These are phyloP conservation scores for Ginglymostoma cirratum DNA, from an alignment of 2,113 vertebrate genomes.

Conservation along the genomic window DNA sequence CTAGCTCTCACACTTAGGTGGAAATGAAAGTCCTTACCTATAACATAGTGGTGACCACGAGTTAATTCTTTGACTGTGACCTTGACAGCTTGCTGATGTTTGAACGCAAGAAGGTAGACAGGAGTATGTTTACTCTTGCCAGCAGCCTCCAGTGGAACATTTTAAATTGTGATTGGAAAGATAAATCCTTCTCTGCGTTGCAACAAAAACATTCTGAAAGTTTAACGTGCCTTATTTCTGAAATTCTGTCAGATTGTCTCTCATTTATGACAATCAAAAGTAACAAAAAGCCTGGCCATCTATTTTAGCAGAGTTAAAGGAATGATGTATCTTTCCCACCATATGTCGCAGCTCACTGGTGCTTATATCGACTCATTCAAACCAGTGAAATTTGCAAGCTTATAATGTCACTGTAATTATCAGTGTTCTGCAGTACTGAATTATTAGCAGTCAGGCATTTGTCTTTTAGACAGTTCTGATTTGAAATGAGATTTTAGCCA, in stretches of 20 bases:
- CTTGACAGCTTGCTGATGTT: too few species aligned
- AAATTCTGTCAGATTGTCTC: not conserved
- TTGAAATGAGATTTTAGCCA: conserved; percentile 30
- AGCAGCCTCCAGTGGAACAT: not conserved
- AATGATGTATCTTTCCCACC: not conserved
- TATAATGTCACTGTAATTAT: conserved; percentile 25
- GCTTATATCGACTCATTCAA: not conserved
- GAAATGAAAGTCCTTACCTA: too few species aligned
- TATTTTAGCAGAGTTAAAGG: not conserved
- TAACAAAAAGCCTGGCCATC: not conserved
- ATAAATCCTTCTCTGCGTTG: not conserved
- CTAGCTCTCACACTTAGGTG: too few species aligned
- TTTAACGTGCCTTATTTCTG: not conserved
- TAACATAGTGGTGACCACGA: too few species aligned
- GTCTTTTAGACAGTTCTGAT: conserved; percentile 24
- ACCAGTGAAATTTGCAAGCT: conserved; percentile 4
- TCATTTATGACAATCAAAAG: not conserved
- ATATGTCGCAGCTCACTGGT: too few species aligned
- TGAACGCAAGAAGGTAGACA: too few species aligned
- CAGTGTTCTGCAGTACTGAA: conserved; percentile 9
- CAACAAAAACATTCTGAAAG: not conserved
- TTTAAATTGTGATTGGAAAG: not conserved
- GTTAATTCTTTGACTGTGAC: too few species aligned
- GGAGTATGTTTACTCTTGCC: not conserved
- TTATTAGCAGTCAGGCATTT: conserved; percentile 36